Conservation (phyloP, 2,888 invertebrate genomes). For the Mechanitis messenoides region DNA sequence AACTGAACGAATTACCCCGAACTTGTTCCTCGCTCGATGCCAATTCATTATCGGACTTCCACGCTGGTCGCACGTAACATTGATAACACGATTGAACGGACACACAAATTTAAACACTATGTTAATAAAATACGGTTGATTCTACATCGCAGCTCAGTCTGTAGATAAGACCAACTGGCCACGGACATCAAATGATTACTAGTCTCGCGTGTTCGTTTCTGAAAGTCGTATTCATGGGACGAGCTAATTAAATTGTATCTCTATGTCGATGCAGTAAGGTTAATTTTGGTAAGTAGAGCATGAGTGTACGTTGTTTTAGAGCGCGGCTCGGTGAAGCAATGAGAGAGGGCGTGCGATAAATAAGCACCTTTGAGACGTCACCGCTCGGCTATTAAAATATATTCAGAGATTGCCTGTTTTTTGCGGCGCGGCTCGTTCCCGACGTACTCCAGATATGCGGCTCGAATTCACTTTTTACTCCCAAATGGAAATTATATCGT, state of each 20-base stretch:
- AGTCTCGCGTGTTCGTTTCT: conserved; percentile 56
- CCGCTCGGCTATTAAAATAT: conserved; percentile 68
- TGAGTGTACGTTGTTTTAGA: conserved; percentile 59
- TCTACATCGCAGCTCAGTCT: conserved; percentile 34
- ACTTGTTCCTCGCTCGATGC: conserved; percentile 63
- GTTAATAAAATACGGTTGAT: conserved; percentile 28
- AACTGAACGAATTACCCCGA: conserved; percentile 56
- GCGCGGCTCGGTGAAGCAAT: conserved; percentile 63
- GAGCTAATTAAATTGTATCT: conserved; percentile 47
- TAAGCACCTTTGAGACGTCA: conserved; percentile 75
- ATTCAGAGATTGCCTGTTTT: conserved; percentile 70
- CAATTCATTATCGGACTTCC: conserved; percentile 71
- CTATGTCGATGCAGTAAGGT: conserved; percentile 46
- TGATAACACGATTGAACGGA: conserved; percentile 45
- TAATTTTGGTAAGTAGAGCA: conserved; percentile 37
- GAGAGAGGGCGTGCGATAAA: conserved; percentile 77
- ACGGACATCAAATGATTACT: conserved; percentile 72
- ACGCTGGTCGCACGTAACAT: conserved; percentile 45
- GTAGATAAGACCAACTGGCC: conserved; percentile 63
- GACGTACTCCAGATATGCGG: conserved; percentile 41
- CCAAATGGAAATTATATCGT: conserved; percentile 28
- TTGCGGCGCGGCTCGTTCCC: conserved; percentile 52
- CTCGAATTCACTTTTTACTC: conserved; percentile 39
- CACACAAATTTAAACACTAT: conserved; percentile 35
- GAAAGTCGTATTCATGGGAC: conserved; percentile 54